These are phyloP conservation scores for Plagiodera versicolora DNA, from an alignment of 2,888 invertebrate species.

Conservation along the genomic window DNA sequence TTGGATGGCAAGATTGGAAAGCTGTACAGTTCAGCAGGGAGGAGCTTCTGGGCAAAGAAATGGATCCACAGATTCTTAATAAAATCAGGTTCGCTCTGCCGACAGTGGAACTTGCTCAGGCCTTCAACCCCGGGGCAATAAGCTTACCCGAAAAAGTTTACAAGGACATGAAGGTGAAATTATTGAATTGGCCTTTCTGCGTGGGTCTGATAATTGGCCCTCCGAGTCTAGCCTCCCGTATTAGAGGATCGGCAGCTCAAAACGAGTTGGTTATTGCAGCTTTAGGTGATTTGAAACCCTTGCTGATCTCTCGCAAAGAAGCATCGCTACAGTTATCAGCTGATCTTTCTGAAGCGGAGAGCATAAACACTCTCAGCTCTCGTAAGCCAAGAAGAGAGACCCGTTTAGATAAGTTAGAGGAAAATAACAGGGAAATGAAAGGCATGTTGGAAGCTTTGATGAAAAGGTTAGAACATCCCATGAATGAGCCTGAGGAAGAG, in stretches of 20 bases:
- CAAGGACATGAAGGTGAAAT: conserved; percentile 30
- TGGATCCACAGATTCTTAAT: conserved; percentile 32
- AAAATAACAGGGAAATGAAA: background rate
- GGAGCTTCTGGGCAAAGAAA: conserved; percentile 25
- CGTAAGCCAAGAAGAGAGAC: background rate
- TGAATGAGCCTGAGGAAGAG: background rate
- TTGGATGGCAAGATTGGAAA: conserved; percentile 30
- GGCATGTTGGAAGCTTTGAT: background rate
- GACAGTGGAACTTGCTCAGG: conserved; percentile 29
- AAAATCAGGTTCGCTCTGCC: conserved; percentile 34
- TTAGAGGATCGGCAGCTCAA: conserved; percentile 32
- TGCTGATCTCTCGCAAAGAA: conserved; percentile 25
- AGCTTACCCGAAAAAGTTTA: conserved; percentile 29
- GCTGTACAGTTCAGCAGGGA: conserved; percentile 15
- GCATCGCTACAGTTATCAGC: background rate
- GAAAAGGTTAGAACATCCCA: background rate
- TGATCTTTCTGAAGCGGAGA: background rate
- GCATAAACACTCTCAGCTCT: background rate
- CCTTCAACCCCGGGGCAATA: conserved; percentile 27
- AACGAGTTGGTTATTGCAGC: conserved; percentile 30
- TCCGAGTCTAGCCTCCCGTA: conserved; percentile 26
- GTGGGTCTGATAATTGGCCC: conserved; percentile 30
- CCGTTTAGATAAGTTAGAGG: background rate
- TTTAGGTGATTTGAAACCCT: conserved; percentile 28
- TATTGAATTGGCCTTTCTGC: conserved; percentile 35